These are phyloP conservation scores for Peromyscus polionotus DNA, from an alignment of 2,113 vertebrate genomes.

Conservation along the genomic window DNA sequence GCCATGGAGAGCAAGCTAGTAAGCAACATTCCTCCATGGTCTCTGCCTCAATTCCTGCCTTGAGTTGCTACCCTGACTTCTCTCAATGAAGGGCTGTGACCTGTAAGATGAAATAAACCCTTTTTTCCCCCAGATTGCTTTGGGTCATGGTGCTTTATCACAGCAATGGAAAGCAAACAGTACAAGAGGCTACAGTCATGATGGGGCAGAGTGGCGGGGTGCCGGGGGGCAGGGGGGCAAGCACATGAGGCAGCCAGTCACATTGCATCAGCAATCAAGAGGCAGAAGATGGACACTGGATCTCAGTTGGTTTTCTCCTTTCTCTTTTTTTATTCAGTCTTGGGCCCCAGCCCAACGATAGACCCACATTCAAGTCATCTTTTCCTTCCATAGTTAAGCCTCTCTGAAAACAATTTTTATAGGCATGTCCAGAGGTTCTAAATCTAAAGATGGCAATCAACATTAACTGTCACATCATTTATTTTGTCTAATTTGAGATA, in stretches of 20 bases:
- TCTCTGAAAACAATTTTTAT: not conserved
- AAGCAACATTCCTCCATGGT: not conserved
- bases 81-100: not conserved
- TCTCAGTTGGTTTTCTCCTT: not conserved
- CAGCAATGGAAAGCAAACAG: not conserved
- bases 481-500: conserved; percentile 9
- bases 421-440: not conserved
- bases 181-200: not conserved
- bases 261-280: not conserved
- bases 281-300: no score
- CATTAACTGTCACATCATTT: not conserved
- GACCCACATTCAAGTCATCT: not conserved
- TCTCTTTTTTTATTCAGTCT: not conserved
- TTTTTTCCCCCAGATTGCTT: not conserved
- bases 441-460: not conserved
- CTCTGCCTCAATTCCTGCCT: not conserved
- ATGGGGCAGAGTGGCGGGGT: not conserved
- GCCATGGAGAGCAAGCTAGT: not conserved
- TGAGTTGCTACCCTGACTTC: not conserved
- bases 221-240: not conserved
- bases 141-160: not conserved
- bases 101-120: not conserved
- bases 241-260: no score
- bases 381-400: not conserved
- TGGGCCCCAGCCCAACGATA: not conserved